Base-by-base conservation (phyloP, 2,113 vertebrate genomes). In the Barnardius zonarius region DNA sequence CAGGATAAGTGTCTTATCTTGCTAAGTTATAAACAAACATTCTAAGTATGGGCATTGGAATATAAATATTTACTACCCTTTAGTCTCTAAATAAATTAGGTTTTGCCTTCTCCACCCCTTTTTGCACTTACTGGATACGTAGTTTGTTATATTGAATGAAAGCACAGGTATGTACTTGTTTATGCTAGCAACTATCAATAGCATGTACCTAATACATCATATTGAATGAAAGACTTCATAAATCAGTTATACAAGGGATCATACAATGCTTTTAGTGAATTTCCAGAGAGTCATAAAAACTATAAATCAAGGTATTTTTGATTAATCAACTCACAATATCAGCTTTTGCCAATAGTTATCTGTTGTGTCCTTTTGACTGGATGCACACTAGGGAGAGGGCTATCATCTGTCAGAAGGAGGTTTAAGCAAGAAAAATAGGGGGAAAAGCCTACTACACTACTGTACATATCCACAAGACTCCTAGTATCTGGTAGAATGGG, bases 151-250 rank as follows among this genome's bases (percentile, higher is more conserved):
- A 78, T 52, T 83, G 75, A 92, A 93, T 78, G 89, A 88, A 89
- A 92, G 61, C 30, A 69, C 7, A 77, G 18, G 59, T 87, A 89
- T 33, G 61, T 55, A 22, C 9, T 35, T 30, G 76, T 90, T 83
- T 59, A n/a, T 64, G 66, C 31, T 86, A n/a, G 30, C 5, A 83
- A 68, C 49, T 61, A 72, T 4, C 4, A 90, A 68, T 61, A 91
- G 64, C 28, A 22, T 30, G n/a, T 63, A 75, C 78, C 63, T 94
- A 94, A 97, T 97, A 90, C 31, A 93, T 93, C 93, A 92, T 92
- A 95, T 51, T 93, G 92, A 96, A 86, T 91, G 96, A 97, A 95
- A 94, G 93, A 90, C 66, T 94, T 84, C 86, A 97, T 97, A 96
- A 97, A 97, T 97, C 95, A 96, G 86, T 90, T 91, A 90, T 93